These are phyloP conservation scores for Grapholita molesta DNA, from an alignment of 1,140 invertebrate species.

Conservation along the genomic window DNA sequence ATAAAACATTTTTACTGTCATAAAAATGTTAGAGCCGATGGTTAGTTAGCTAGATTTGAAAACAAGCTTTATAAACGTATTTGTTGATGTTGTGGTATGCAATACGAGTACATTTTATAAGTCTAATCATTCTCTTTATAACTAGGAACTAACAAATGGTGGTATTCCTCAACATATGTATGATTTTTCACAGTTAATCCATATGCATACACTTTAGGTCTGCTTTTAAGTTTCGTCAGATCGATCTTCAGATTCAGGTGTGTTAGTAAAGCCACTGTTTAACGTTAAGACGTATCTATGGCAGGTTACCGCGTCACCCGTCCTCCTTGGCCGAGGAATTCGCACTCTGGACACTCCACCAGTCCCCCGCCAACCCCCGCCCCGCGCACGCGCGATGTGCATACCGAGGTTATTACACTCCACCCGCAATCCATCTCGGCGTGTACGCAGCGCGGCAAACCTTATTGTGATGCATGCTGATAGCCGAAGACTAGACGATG, in stretches of 20 bases:
- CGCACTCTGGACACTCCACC: neutral
- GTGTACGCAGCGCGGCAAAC: constrained; percentile 22
- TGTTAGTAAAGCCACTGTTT: neutral
- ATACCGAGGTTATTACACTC: constrained; percentile 41
- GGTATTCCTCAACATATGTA: too few species aligned
- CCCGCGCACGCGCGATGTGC: constrained; percentile 18
- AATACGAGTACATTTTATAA: neutral
- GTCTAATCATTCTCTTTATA: too few species aligned
- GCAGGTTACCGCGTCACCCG: constrained; percentile 16
- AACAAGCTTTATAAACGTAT: neutral
- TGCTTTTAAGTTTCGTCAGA: too few species aligned
- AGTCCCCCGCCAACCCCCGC: neutral
- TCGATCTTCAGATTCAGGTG: neutral
- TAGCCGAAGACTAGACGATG: neutral
- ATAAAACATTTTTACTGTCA: neutral
- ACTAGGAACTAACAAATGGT: too few species aligned
- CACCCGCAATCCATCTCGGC: constrained; percentile 38
- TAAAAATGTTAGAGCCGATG: too few species aligned
- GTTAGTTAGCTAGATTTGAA: too few species aligned
- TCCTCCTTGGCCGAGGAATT: constrained; percentile 21
- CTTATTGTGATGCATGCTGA: constrained; percentile 31
- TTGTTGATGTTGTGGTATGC: neutral
- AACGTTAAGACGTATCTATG: neutral
- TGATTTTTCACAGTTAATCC: too few species aligned
- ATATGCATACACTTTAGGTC: too few species aligned